These are phyloP conservation scores for Mythimna vitellina DNA, from an alignment of 2,888 invertebrate genomes.

Conservation along the genomic window DNA sequence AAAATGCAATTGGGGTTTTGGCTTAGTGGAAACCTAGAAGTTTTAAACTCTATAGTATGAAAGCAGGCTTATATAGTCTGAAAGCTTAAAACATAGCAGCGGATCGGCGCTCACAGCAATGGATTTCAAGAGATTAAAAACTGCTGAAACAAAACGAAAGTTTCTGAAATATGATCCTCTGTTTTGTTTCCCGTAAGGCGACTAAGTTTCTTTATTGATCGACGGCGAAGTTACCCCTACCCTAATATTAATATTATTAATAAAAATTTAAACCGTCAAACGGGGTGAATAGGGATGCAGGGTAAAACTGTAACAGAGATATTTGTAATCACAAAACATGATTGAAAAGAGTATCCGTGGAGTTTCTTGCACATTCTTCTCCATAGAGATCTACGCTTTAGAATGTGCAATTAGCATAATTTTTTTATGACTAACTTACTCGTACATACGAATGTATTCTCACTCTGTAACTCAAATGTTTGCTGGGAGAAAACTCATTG, in stretches of 20 bases:
- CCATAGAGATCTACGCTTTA: too few species aligned
- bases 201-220: background rate
- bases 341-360: too few species aligned
- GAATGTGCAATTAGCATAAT: too few species aligned
- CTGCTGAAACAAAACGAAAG: background rate
- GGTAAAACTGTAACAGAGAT: too few species aligned
- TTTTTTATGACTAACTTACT: too few species aligned
- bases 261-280: background rate
- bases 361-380: too few species aligned
- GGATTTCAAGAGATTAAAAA: conserved; percentile 7
- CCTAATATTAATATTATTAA: background rate
- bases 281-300: too few species aligned
- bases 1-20: background rate
- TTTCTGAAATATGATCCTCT: background rate
- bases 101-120: background rate
- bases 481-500: too few species aligned
- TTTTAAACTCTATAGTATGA: background rate
- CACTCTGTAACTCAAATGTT: too few species aligned
- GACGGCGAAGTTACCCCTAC: background rate
- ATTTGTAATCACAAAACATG: too few species aligned
- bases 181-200: background rate
- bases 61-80: background rate
- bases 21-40: background rate
- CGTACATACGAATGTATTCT: too few species aligned
- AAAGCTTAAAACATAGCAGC: background rate